These are phyloP conservation scores for Bombus polaris DNA, from an alignment of 1,140 invertebrate species.

Conservation along the genomic window DNA sequence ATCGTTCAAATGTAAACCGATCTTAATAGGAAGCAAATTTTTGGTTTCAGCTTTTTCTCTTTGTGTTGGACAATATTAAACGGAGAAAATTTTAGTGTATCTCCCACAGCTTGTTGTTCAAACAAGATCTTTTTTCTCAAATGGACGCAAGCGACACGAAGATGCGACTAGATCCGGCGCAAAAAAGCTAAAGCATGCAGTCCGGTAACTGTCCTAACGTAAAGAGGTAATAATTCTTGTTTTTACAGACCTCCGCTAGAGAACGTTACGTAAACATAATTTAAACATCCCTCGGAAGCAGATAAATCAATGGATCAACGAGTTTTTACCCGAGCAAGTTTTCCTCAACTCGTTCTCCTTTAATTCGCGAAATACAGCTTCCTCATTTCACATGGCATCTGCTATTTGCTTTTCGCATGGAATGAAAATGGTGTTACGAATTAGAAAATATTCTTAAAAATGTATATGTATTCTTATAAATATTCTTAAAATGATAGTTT, in stretches of 20 bases:
- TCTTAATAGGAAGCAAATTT: no score
- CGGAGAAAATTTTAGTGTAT: no score
- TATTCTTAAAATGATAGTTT: no score
- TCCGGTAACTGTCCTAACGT: neutral
- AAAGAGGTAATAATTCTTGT: constrained; percentile 22
- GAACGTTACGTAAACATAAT: constrained; percentile 32
- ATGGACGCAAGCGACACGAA: neutral
- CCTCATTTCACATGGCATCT: neutral
- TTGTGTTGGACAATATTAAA: no score
- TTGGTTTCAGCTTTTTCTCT: no score
- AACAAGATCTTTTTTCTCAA: neutral
- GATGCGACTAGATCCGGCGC: neutral
- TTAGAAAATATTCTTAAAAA: neutral
- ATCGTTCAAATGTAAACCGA: no score
- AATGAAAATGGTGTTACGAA: neutral
- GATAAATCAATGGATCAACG: constrained; percentile 22
- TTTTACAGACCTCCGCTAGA: neutral
- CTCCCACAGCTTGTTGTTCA: neutral
- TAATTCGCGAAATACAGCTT: no score
- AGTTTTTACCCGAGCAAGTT: neutral
- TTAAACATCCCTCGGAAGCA: neutral
- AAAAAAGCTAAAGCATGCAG: constrained; percentile 7
- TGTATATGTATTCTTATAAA: neutral
- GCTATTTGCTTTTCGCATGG: neutral
- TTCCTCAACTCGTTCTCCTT: neutral